phyloP scores from a whole-genome alignment of 2,113 vertebrate genomes.

The Austrofundulus limnaeus region DNA sequence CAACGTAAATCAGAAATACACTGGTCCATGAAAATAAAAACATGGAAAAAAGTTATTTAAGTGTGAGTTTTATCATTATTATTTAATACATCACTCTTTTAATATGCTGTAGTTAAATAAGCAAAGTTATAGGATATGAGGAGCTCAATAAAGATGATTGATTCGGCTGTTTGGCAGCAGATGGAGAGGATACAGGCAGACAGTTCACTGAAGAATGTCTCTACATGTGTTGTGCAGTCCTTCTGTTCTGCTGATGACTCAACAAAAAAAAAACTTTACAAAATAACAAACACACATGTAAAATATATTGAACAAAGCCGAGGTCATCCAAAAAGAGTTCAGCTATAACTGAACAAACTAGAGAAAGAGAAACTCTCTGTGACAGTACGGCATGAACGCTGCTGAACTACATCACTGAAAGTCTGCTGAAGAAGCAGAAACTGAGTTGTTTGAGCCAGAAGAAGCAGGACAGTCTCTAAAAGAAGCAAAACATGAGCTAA shows the following conservation, averaged over 20 bases:
- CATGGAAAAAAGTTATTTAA: conserved; percentile 13
- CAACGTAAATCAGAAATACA: neutral
- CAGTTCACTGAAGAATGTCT: conserved; percentile 19
- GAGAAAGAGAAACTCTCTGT: too few relatives aligned
- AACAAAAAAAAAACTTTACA: conserved; percentile 18
- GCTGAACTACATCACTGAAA: too few relatives aligned
- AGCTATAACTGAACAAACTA: neutral
- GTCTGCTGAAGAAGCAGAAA: too few relatives aligned
- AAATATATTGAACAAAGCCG: conserved; percentile 3
- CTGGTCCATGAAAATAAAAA: neutral
- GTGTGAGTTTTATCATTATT: neutral
- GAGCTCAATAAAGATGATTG: conserved; percentile 31
- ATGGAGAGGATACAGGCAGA: conserved; percentile 2
- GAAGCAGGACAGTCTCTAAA: too few relatives aligned
- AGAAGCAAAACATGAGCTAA: too few relatives aligned
- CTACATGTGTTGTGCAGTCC: conserved; percentile 57
- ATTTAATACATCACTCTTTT: neutral
- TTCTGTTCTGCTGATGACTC: conserved; percentile 20
- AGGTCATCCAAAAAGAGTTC: conserved; percentile 22
- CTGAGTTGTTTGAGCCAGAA: too few relatives aligned
- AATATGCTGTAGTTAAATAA: neutral
- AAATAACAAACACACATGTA: conserved; percentile 35
- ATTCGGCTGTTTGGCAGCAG: conserved; percentile 23
- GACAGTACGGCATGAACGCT: too few relatives aligned
- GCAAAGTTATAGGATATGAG: neutral